A percentile compares a stretch with the other conserved stretches of the same genome.
Evolutionary conservation across 2,797 vertebrate genomes (phyloP).

Genomic region (Ceyx erithaca): DNA sequence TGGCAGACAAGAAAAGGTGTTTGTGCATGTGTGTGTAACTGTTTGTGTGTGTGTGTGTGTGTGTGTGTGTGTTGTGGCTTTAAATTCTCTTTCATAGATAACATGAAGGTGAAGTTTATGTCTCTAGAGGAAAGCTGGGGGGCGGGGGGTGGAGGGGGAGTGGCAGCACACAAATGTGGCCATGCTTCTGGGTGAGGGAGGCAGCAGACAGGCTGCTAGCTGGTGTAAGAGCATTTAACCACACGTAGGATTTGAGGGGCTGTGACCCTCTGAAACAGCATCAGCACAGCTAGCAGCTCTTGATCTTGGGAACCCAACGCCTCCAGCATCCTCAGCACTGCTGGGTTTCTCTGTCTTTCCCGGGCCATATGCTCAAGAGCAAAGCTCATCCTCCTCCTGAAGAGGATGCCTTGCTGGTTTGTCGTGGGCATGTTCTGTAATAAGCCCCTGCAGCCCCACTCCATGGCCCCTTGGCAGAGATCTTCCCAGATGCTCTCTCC

Average conservation of each 20-base stretch:
- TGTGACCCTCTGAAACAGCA: background rate
- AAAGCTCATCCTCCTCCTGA: background rate
- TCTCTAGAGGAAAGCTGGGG: background rate
- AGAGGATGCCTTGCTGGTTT: background rate
- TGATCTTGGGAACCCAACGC: background rate
- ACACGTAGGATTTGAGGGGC: background rate
- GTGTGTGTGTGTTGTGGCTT: slow-evolving; percentile 25
- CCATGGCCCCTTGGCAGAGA: background rate
- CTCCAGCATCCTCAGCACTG: slow-evolving; percentile 49
- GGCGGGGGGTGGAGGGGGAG: background rate
- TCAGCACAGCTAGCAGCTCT: background rate
- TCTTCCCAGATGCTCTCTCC: background rate
- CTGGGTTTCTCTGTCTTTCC: background rate
- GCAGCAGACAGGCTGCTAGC: background rate
- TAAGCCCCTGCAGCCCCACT: background rate
- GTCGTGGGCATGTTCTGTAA: background rate
- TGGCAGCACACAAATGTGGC: accelerated
- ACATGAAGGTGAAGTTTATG: background rate
- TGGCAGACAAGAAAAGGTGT: slow-evolving; percentile 37
- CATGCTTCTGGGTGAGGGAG: background rate
- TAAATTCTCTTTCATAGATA: background rate
- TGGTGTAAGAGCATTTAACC: background rate
- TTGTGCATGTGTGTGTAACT: slow-evolving; percentile 50
- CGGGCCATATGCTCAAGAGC: background rate
- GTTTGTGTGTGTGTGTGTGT: slow-evolving; percentile 11